These are phyloP conservation scores for Drosophila mercatorum DNA, from an alignment of 2,888 invertebrate genomes.

Conservation along the genomic window DNA sequence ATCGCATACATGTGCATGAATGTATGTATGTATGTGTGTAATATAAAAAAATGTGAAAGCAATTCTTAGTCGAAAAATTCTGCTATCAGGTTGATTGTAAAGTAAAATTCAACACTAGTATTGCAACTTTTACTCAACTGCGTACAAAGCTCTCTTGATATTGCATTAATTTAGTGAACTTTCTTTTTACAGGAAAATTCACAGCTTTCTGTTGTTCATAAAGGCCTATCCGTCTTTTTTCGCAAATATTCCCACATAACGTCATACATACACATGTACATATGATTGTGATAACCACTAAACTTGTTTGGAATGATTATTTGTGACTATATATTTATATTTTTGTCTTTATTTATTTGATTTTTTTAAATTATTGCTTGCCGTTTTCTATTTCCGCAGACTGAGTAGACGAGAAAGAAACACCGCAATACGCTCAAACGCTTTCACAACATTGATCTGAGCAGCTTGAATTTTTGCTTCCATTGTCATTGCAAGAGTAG, in stretches of 20 bases:
- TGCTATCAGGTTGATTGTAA: background rate
- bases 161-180: slow-evolving; percentile 35
- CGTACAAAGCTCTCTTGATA: slow-evolving; percentile 18
- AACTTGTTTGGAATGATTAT: background rate
- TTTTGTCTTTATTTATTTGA: background rate
- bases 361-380: slow-evolving; percentile 28
- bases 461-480: slow-evolving; percentile 46
- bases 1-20: background rate
- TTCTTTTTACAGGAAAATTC: slow-evolving; percentile 52
- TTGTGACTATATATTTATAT: background rate
- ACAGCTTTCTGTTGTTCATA: slow-evolving; percentile 35
- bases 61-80: background rate
- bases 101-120: background rate
- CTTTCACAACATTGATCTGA: slow-evolving; percentile 60
- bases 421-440: slow-evolving; percentile 48
- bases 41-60: background rate
- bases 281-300: background rate
- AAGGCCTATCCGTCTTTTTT: slow-evolving; percentile 25
- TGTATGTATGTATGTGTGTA: background rate
- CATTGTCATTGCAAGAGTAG: slow-evolving; percentile 48
- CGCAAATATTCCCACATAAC: background rate
- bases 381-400: slow-evolving; percentile 45
- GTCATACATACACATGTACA: background rate
- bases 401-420: slow-evolving; percentile 28
- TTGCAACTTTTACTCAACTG: slow-evolving; percentile 4